Evolutionary conservation across 1,140 invertebrate species (phyloP).

Genomic region (Drosophila lini): DNA sequence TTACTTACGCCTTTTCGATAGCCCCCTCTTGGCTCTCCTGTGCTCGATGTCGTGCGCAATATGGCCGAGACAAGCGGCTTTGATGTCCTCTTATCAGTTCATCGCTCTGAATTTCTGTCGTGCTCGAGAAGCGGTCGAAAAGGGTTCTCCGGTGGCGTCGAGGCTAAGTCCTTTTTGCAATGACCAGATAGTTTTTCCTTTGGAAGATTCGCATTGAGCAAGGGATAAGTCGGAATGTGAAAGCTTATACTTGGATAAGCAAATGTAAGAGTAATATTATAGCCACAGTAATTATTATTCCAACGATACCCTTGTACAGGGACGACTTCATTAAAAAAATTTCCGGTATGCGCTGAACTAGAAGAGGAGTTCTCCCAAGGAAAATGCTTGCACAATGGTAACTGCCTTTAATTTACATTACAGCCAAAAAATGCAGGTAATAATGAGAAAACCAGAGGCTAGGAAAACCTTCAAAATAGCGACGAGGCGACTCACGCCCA

Average conservation of each 20-base stretch:
- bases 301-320: not conserved
- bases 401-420: slow-evolving; percentile 14
- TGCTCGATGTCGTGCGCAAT: slow-evolving; percentile 56
- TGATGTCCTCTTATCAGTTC: slow-evolving; percentile 77
- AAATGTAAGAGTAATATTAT: slow-evolving; percentile 14
- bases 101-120: slow-evolving; percentile 55
- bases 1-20: slow-evolving; percentile 54
- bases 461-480: slow-evolving; percentile 20
- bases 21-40: slow-evolving; percentile 9
- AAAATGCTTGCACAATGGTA: slow-evolving; percentile 17
- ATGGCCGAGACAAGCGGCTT: slow-evolving; percentile 50
- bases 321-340: not conserved
- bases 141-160: slow-evolving; percentile 54
- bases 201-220: slow-evolving; percentile 13
- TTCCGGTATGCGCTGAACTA: slow-evolving; percentile 1
- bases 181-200: slow-evolving; percentile 43
- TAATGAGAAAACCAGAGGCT: slow-evolving; percentile 29
- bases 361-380: not conserved
- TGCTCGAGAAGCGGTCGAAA: slow-evolving; percentile 44
- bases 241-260: slow-evolving; percentile 27
- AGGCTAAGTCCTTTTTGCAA: slow-evolving; percentile 36
- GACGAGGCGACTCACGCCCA: slow-evolving; percentile 31
- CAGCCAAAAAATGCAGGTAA: slow-evolving; percentile 41
- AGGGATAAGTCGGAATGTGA: slow-evolving; percentile 13
- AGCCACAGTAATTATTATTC: slow-evolving; percentile 20